phyloP scores from a whole-genome alignment of 2,888 invertebrate species.

The Theretra japonica region DNA sequence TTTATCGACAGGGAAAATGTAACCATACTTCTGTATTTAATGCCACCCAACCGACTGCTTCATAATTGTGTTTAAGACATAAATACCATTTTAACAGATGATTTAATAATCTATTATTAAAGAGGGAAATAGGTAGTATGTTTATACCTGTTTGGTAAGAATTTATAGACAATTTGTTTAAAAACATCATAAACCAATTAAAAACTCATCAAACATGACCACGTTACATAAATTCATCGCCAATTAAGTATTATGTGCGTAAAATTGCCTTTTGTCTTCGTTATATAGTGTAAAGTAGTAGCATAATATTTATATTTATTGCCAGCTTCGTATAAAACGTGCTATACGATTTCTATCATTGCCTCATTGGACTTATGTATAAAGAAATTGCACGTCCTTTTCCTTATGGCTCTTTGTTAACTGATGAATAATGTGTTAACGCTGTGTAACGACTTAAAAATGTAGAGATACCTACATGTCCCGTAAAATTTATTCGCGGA shows the following conservation, averaged over 20 bases:
- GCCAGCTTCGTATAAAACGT: not conserved
- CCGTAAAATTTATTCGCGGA: not conserved
- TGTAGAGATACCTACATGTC: not conserved
- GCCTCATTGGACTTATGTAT: not conserved
- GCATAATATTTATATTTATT: not conserved
- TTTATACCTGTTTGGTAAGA: not conserved
- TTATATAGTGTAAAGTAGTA: not conserved
- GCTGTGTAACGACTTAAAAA: not conserved
- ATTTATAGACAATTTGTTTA: not conserved
- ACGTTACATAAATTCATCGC: not conserved
- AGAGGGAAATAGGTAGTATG: not conserved
- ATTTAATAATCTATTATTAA: not conserved
- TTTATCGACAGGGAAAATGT: not conserved
- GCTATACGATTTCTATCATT: not conserved
- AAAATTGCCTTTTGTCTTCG: not conserved
- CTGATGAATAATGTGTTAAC: conserved; percentile 34
- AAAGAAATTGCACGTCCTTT: conserved; percentile 52
- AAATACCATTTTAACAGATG: conserved; percentile 3
- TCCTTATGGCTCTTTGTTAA: conserved; percentile 57
- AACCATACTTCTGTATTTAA: not conserved
- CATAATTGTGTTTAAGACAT: not conserved
- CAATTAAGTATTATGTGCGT: conserved; percentile 2
- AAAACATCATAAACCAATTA: conserved; percentile 18
- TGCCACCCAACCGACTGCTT: not conserved
- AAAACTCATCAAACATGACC: conserved; percentile 25